Evolutionary conservation across 2,113 vertebrate species (phyloP).

Genomic region (Tauraco erythrolophus): DNA sequence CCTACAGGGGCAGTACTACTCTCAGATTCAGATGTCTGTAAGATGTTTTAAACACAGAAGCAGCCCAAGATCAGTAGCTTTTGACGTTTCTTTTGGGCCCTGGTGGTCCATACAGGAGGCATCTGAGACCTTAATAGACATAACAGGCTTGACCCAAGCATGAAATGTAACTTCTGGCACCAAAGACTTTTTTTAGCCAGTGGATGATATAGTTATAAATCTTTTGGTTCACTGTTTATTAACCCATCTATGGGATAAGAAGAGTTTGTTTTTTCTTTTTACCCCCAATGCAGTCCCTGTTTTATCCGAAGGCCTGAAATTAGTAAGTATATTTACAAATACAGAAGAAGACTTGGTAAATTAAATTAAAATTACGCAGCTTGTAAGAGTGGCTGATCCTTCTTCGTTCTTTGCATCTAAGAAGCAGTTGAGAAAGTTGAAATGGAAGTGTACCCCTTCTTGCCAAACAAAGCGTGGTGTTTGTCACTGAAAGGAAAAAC

Average conservation of each 20-base stretch:
- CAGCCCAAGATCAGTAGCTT: background rate
- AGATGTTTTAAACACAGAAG: background rate
- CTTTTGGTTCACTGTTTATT: background rate
- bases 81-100: constrained; percentile 10
- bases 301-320: background rate
- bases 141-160: background rate
- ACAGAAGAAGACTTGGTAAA: background rate
- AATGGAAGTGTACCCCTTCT: background rate
- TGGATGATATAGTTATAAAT: background rate
- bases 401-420: background rate
- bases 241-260: background rate
- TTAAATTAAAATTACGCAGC: background rate
- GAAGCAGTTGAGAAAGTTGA: background rate
- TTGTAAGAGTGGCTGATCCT: background rate
- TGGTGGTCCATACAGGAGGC: background rate
- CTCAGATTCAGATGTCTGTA: background rate
- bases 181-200: constrained; percentile 23
- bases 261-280: background rate
- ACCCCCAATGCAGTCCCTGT: background rate
- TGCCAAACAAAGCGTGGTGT: background rate
- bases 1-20: background rate
- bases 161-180: background rate
- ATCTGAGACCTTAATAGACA: background rate
- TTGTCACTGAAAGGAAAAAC: background rate
- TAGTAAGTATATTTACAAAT: background rate